Evolutionary conservation across 2,113 vertebrate genomes (phyloP).

Genomic region (Ia io): DNA sequence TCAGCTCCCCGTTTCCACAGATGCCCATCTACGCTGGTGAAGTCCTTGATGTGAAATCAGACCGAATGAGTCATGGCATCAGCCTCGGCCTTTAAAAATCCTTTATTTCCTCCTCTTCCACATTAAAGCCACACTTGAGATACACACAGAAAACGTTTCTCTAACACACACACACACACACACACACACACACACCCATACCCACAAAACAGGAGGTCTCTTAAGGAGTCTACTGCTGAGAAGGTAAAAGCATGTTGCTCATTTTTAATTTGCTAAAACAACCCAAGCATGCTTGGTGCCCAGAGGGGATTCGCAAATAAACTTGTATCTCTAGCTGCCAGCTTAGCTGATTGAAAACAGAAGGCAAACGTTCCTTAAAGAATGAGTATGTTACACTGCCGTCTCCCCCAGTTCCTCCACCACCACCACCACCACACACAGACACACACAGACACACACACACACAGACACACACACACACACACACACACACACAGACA

Average conservation of each 20-base stretch:
- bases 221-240: constrained; percentile 77
- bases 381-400: constrained; percentile 72
- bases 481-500: too few species aligned
- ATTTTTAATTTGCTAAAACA: constrained; percentile 83
- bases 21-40: constrained; percentile 21
- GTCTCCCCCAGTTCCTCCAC: constrained; percentile 54
- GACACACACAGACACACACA: too few species aligned
- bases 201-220: constrained; percentile 69
- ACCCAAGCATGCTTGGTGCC: constrained; percentile 82
- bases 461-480: too few species aligned
- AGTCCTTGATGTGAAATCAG: constrained; percentile 29
- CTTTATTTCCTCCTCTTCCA: constrained; percentile 61
- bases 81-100: constrained; percentile 59
- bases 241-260: constrained; percentile 82
- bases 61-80: constrained; percentile 50
- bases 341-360: constrained; percentile 83
- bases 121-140: constrained; percentile 69
- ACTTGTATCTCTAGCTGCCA: constrained; percentile 83
- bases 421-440: constrained; percentile 2
- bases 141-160: constrained; percentile 31
- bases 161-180: not conserved
- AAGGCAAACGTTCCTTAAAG: constrained; percentile 79
- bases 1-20: constrained; percentile 2
- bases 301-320: constrained; percentile 82
- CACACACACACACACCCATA: constrained; percentile 16